Conservation (phyloP, 2,113 vertebrate genomes). For the Peromyscus polionotus region DNA sequence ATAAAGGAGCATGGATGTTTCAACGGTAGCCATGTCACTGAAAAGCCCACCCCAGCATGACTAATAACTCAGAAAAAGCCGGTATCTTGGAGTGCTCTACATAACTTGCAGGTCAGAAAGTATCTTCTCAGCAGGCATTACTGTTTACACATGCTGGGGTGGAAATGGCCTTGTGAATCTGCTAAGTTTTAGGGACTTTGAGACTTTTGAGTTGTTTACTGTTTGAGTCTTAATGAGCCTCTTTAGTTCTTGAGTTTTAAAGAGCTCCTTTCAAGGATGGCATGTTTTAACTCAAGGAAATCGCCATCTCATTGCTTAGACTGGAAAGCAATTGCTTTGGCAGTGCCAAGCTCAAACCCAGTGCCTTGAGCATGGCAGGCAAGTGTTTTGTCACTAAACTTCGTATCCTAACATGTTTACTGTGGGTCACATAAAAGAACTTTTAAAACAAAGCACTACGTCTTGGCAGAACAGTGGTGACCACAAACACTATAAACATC, state of each 20-base stretch:
- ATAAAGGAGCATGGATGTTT: too few relatives aligned
- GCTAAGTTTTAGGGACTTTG: neutral
- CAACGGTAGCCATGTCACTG: neutral
- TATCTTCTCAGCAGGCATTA: neutral
- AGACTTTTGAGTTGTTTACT: neutral
- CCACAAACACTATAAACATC: neutral
- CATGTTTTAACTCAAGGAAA: neutral
- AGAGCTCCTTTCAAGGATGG: neutral
- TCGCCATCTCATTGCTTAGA: neutral
- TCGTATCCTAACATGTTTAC: neutral
- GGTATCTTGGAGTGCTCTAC: neutral
- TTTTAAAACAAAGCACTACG: slow-evolving; percentile 24
- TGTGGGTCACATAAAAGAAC: neutral
- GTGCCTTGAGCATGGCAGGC: neutral
- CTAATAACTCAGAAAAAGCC: neutral
- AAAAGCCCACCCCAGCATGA: neutral
- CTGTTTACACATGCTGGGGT: neutral
- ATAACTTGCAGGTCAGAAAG: neutral
- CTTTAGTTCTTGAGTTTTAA: neutral
- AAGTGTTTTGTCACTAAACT: neutral
- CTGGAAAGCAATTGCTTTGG: neutral
- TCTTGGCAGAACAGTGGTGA: slow-evolving; percentile 7
- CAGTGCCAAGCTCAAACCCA: neutral
- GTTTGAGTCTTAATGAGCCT: neutral
- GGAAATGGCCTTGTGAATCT: neutral